phyloP scores from a whole-genome alignment of 2,888 invertebrate genomes.

The Rhaphigaster nebulosa region DNA sequence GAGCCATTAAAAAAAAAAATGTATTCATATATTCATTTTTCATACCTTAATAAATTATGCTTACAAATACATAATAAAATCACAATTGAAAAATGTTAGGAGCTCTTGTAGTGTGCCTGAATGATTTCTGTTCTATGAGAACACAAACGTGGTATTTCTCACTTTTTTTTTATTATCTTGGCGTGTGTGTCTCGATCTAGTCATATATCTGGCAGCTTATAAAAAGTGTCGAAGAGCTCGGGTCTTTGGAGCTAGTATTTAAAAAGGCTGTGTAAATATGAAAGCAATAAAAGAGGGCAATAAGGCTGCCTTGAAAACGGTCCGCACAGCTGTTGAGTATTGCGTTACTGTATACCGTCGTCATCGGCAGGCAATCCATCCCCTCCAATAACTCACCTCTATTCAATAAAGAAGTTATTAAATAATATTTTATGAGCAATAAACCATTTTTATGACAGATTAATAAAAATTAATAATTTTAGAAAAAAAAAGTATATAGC shows the following conservation, averaged over 20 bases:
- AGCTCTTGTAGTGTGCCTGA: not conserved
- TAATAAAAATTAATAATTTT: too few relatives aligned
- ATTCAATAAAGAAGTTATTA: not conserved
- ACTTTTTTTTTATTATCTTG: not conserved
- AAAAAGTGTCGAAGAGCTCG: constrained; percentile 2
- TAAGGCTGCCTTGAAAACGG: not conserved
- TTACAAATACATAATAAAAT: too few relatives aligned
- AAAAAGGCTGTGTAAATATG: constrained; percentile 35
- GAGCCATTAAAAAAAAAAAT: too few relatives aligned
- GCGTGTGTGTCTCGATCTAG: not conserved
- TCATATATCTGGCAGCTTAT: not conserved
- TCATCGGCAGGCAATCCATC: not conserved
- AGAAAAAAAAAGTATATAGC: too few relatives aligned
- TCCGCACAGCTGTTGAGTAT: not conserved
- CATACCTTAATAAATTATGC: too few relatives aligned
- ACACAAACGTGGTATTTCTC: not conserved
- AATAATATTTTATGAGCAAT: not conserved
- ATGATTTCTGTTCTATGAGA: not conserved
- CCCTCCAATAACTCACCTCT: not conserved
- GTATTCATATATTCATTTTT: too few relatives aligned
- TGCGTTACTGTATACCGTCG: not conserved
- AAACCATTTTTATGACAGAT: too few relatives aligned
- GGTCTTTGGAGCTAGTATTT: constrained; percentile 23
- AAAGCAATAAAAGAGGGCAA: constrained; percentile 17
- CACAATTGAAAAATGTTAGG: not conserved